Evolutionary conservation across 2,113 vertebrate species (phyloP).

Genomic region (Bucco capensis): DNA sequence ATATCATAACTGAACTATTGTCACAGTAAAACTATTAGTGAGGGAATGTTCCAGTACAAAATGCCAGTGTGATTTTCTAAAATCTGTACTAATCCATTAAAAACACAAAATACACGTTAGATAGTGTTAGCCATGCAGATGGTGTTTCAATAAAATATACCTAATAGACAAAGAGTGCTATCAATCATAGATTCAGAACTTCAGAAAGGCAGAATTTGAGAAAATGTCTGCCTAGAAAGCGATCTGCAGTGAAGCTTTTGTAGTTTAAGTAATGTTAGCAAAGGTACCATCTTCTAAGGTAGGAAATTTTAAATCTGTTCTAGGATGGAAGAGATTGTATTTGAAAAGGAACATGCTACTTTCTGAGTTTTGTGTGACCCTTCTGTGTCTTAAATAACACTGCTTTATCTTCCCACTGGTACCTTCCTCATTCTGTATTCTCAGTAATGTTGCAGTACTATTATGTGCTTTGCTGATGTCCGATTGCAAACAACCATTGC

Average conservation of each 20-base stretch:
- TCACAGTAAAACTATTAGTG: neutral
- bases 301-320: neutral
- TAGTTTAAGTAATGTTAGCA: neutral
- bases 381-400: neutral
- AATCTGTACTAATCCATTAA: neutral
- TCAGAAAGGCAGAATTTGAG: neutral
- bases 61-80: neutral
- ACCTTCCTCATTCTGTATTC: slow-evolving; percentile 23
- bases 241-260: neutral
- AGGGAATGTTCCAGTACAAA: neutral
- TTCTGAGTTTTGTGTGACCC: neutral
- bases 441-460: slow-evolving; percentile 3
- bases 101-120: neutral
- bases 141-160: neutral
- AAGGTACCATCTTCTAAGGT: neutral
- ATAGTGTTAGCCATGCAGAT: neutral
- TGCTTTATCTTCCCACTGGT: neutral
- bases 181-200: neutral
- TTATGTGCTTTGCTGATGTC: slow-evolving; percentile 55
- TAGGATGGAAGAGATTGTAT: neutral
- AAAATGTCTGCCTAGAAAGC: neutral
- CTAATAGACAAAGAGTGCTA: neutral
- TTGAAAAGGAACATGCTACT: neutral
- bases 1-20: neutral
- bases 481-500: slow-evolving; percentile 57